These are phyloP conservation scores for Gymnosoma rotundatum DNA, from an alignment of 2,888 invertebrate genomes.

Conservation along the genomic window DNA sequence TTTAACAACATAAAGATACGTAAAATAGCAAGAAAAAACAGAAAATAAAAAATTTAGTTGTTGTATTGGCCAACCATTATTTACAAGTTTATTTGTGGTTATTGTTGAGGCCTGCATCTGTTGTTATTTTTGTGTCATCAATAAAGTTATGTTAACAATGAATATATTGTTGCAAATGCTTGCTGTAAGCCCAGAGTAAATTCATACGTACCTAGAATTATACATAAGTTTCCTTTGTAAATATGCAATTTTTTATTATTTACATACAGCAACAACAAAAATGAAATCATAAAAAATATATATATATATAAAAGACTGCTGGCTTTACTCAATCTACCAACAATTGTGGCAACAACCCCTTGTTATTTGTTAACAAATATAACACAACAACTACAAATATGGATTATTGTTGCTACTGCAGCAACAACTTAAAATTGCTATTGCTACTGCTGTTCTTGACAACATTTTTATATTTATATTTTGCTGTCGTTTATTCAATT, in stretches of 20 bases:
- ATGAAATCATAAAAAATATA: constrained; percentile 7
- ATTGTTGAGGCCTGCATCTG: constrained; percentile 69
- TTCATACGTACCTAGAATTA: not conserved
- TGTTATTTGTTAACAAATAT: constrained; percentile 44
- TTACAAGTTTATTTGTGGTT: constrained; percentile 70
- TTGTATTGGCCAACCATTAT: constrained; percentile 64
- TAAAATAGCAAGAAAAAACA: not conserved
- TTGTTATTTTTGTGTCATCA: constrained; percentile 69
- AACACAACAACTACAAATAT: constrained; percentile 27
- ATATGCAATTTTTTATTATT: constrained; percentile 37
- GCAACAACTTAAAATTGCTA: not conserved
- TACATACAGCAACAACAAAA: constrained; percentile 45
- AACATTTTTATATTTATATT: constrained; percentile 15
- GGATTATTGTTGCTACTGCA: constrained; percentile 33
- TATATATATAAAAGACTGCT: constrained; percentile 16
- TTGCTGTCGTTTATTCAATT: constrained; percentile 52
- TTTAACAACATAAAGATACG: not conserved
- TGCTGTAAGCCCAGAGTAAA: constrained; percentile 14
- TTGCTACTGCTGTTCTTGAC: constrained; percentile 51
- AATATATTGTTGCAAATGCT: constrained; percentile 55
- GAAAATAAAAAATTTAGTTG: constrained; percentile 15
- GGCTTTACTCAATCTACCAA: constrained; percentile 12
- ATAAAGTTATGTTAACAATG: constrained; percentile 71
- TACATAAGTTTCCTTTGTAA: constrained; percentile 6
- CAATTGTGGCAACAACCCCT: constrained; percentile 58